Evolutionary conservation across 2,888 invertebrate species (phyloP).

Genomic region (Choreutis nemorana): DNA sequence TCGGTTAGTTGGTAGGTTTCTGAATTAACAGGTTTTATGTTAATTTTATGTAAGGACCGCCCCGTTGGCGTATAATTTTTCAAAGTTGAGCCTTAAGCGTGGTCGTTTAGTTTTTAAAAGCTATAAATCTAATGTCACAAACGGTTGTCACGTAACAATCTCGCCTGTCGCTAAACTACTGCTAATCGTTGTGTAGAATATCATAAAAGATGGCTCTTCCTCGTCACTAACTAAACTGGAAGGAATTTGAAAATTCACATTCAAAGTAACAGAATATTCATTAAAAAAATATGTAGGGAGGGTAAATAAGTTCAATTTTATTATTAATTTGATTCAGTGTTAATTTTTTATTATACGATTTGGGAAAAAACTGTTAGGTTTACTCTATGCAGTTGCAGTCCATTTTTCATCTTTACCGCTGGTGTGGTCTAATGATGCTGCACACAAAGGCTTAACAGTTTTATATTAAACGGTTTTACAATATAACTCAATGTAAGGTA

Average conservation of each 20-base stretch:
- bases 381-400: no score
- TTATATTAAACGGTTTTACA: no score
- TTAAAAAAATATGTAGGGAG: no score
- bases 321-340: neutral
- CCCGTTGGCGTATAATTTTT: slow-evolving; percentile 32
- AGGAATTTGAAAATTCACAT: no score
- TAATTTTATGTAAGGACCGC: slow-evolving; percentile 52
- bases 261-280: no score
- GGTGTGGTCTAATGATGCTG: no score
- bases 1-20: slow-evolving; percentile 37
- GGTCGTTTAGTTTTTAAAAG: slow-evolving; percentile 45
- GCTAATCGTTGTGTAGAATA: slow-evolving; percentile 25
- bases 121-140: slow-evolving; percentile 42
- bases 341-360: neutral
- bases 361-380: no score
- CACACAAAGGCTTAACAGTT: no score
- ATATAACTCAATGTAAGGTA: no score
- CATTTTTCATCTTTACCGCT: no score
- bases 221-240: neutral
- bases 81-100: slow-evolving; percentile 23
- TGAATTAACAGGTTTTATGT: slow-evolving; percentile 46
- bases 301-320: slow-evolving; percentile 1
- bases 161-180: slow-evolving; percentile 21
- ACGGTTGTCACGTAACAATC: slow-evolving; percentile 27
- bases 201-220: slow-evolving; percentile 1